These are phyloP conservation scores for Apis cerana DNA, from an alignment of 1,140 invertebrate genomes.

Conservation along the genomic window DNA sequence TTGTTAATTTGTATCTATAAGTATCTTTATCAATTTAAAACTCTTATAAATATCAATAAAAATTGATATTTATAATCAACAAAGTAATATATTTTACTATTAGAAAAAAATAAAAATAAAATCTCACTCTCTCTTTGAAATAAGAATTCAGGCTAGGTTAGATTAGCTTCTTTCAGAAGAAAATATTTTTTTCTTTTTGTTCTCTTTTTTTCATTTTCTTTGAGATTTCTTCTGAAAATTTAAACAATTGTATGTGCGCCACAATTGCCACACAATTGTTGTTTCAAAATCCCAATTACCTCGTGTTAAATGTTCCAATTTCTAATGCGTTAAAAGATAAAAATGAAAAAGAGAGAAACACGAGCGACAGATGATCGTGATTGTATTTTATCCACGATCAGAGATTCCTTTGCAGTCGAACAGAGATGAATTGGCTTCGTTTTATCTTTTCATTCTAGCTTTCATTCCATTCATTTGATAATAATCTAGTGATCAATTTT, in stretches of 20 bases:
- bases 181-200: background rate
- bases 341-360: background rate
- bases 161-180: slow-evolving; percentile 7
- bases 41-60: background rate
- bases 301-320: slow-evolving; percentile 26
- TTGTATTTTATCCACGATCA: background rate
- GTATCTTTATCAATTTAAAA: background rate
- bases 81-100: too few relatives aligned
- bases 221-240: too few relatives aligned
- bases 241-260: too few relatives aligned
- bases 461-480: background rate
- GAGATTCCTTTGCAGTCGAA: background rate
- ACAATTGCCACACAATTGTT: slow-evolving; percentile 24
- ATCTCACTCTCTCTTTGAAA: background rate
- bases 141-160: slow-evolving; percentile 25
- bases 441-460: too few relatives aligned
- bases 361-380: background rate
- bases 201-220: too few relatives aligned
- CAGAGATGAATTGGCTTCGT: background rate
- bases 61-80: too few relatives aligned
- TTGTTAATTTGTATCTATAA: background rate
- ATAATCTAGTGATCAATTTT: background rate
- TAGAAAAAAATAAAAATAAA: background rate
- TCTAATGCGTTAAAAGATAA: slow-evolving; percentile 11
- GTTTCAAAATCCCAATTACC: slow-evolving; percentile 8